Percentiles rank a stretch among this genome's conserved stretches.
Evolutionary conservation across 2,797 vertebrate species (phyloP).

Genomic region (Enoplosus armatus): DNA sequence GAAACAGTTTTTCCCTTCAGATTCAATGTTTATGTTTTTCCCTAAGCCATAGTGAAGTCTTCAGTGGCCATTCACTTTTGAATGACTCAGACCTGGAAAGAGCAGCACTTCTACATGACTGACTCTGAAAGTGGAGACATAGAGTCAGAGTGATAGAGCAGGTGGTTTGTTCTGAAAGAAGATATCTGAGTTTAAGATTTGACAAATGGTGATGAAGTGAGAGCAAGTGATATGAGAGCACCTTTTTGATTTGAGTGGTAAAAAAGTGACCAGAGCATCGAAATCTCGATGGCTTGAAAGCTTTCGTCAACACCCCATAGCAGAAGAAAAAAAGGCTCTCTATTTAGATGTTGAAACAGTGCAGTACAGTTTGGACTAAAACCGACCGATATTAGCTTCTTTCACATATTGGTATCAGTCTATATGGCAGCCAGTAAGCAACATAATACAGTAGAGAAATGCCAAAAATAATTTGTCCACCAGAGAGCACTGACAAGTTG

Average conservation of each 20-base stretch:
- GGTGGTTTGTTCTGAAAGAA: background rate
- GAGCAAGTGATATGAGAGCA: background rate
- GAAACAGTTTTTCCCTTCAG: background rate
- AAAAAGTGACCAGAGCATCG: background rate
- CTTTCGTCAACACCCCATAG: background rate
- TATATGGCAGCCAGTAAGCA: background rate
- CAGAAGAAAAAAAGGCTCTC: background rate
- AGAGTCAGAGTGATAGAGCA: slow-evolving; percentile 9
- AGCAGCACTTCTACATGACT: slow-evolving; percentile 17
- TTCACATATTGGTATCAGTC: background rate
- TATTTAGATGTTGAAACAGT: background rate
- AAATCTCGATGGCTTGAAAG: background rate
- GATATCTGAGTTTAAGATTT: background rate
- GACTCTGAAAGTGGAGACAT: background rate
- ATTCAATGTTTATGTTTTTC: slow-evolving; percentile 4
- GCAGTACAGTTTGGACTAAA: background rate
- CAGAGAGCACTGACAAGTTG: background rate
- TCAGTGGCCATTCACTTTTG: slow-evolving; percentile 24
- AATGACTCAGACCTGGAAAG: slow-evolving; percentile 43
- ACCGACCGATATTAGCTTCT: background rate
- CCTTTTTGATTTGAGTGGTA: background rate
- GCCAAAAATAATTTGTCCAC: background rate
- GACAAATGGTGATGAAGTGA: slow-evolving; percentile 7
- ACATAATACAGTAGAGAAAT: background rate
- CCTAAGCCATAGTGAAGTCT: slow-evolving; percentile 3